phyloP scores from a whole-genome alignment of 92 coral and sea anemone genomes.

The Nematostella vectensis region DNA sequence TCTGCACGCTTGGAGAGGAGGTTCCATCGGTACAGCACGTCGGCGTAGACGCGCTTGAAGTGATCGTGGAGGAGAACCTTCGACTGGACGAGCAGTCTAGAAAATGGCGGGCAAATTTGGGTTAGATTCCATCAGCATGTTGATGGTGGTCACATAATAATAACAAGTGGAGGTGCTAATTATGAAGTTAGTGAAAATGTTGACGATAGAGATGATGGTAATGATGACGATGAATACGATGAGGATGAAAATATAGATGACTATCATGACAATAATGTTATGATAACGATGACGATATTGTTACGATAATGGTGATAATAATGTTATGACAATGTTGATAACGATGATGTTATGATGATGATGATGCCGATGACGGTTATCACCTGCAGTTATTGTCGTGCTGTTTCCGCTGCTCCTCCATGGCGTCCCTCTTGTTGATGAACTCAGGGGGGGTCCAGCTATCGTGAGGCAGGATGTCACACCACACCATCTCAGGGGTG shows the following conservation, averaged over 20 bases:
- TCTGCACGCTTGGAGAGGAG: constrained; percentile 82
- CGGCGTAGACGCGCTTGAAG: constrained; percentile 80
- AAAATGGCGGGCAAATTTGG: too few relatives aligned
- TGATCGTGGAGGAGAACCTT: constrained; percentile 74
- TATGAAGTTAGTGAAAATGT: too few relatives aligned
- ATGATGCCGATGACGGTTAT: too few relatives aligned
- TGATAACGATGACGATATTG: too few relatives aligned
- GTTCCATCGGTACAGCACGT: constrained; percentile 85
- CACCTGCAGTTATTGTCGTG: constrained; percentile 89
- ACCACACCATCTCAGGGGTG: constrained; percentile 44
- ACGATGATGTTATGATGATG: too few relatives aligned
- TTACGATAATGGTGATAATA: too few relatives aligned
- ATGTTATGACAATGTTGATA: too few relatives aligned
- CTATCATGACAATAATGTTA: too few relatives aligned
- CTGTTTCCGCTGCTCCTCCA: constrained; percentile 62
- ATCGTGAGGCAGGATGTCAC: constrained; percentile 49
- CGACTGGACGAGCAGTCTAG: constrained; percentile 55
- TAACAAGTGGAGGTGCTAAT: too few relatives aligned
- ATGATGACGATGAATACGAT: too few relatives aligned
- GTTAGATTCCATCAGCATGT: background rate
- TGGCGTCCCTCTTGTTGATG: constrained; percentile 63
- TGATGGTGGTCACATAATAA: background rate
- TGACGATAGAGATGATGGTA: too few relatives aligned
- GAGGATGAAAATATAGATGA: too few relatives aligned
- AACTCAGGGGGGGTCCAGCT: constrained; percentile 85